Base-by-base conservation (phyloP, 2,797 vertebrate species). In the Gadopsis bispinosus region DNA sequence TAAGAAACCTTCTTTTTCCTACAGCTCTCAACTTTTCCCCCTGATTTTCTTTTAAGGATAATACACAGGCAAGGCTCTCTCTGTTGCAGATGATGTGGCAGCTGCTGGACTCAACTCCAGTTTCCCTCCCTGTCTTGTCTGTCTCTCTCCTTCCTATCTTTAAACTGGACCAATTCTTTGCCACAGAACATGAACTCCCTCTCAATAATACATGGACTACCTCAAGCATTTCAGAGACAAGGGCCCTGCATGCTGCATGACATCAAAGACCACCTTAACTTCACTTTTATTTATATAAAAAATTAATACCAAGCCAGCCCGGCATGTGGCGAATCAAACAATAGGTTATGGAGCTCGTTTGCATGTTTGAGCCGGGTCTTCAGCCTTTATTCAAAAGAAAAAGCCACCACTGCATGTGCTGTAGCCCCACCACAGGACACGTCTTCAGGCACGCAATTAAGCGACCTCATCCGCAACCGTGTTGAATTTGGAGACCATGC, bases 371-470 rank as follows among this genome's bases (percentile, higher is more conserved):
- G 53, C 77, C 12, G 22, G 41, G 47, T 80, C 41, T 79, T 85
- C 79, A 86, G 84, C 63, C 31, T 70, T 61, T 68, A 54, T 73
- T 54, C 8, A 47, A 54, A 59, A 59, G 58, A 43, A 55, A 64
- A 74, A 80, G 72, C 69, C 83, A 73, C 64, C 73, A 22, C 73
- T 80, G 81, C 51, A 63, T 77, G 83, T 69, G 87, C 77, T 72
- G 81, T 33, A 85, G 80, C 87, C 77, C 71, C 17, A 85, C 83
- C 88, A 90, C 87, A 82, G 89, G 86, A 85, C 89, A 91, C 82
- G 89, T 93, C 90, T 93, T 89, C 89, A 83, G 86, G 92, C 91
- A 85, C 78, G 84, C 90, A 93, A 93, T 94, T 88, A 92, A 69
- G 83, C 76, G 82, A 91, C 89, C 87, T 89, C 89, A 89, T 89